phyloP scores from a whole-genome alignment of 2,113 vertebrate species.

The Butorides virescens region DNA sequence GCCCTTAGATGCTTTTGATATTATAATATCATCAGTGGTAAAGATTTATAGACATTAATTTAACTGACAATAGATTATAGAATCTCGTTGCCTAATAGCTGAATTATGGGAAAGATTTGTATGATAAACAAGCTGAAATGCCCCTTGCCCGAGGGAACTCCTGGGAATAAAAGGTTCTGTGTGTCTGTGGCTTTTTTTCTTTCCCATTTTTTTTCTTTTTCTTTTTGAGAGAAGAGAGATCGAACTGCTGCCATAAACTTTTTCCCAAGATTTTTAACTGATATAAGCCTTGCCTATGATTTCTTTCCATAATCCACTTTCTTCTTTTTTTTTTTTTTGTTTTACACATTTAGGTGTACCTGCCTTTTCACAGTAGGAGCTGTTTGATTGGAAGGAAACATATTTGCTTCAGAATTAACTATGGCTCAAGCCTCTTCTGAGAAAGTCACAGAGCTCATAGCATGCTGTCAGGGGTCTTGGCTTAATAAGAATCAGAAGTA shows the following conservation, averaged over 20 bases:
- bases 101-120: neutral
- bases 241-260: neutral
- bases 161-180: neutral
- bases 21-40: neutral
- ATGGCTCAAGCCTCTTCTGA: neutral
- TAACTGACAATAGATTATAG: neutral
- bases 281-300: neutral
- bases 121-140: neutral
- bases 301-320: neutral
- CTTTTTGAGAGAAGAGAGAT: neutral
- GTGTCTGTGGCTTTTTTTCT: neutral
- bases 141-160: neutral
- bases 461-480: neutral
- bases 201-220: neutral
- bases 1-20: neutral
- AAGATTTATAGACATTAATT: constrained; percentile 5
- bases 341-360: neutral
- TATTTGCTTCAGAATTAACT: neutral
- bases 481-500: neutral
- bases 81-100: neutral
- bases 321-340: neutral
- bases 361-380: neutral
- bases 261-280: neutral
- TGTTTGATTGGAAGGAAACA: neutral
- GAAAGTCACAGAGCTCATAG: neutral